Evolutionary conservation across 1,140 invertebrate species (phyloP).

Genomic region (Drosophila santomea): DNA sequence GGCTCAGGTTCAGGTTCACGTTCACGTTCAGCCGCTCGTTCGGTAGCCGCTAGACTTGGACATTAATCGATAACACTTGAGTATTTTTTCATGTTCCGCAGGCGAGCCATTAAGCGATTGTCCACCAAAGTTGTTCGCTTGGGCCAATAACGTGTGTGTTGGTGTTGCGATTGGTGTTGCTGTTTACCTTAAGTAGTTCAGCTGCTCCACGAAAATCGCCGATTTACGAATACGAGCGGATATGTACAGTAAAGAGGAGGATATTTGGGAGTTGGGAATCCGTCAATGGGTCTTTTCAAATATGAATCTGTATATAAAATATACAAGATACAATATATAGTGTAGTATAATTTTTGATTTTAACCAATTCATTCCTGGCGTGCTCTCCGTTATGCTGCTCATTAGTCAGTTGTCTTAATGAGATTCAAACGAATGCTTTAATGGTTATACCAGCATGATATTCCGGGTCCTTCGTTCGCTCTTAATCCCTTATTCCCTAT

Average conservation of each 20-base stretch:
- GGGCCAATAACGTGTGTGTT: slow-evolving; percentile 12
- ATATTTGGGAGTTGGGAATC: background rate
- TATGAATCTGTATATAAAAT: no score
- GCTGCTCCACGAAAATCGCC: slow-evolving; percentile 9
- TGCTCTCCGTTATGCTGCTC: background rate
- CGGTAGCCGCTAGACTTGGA: slow-evolving; percentile 84
- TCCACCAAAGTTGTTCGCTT: slow-evolving; percentile 64
- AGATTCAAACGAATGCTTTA: slow-evolving; percentile 72
- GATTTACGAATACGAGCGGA: background rate
- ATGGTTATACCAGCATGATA: slow-evolving; percentile 56
- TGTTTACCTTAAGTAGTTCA: slow-evolving; percentile 12
- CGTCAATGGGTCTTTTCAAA: background rate
- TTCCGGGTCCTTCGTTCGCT: background rate
- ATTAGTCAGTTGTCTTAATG: slow-evolving; percentile 53
- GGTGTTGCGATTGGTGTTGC: slow-evolving; percentile 39
- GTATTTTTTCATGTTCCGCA: slow-evolving; percentile 85
- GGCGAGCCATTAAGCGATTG: slow-evolving; percentile 85
- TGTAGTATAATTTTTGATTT: background rate
- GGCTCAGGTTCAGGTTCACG: slow-evolving; percentile 6
- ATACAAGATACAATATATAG: no score
- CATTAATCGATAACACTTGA: slow-evolving; percentile 85
- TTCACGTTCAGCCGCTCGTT: slow-evolving; percentile 69
- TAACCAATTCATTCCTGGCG: background rate
- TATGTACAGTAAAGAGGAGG: background rate
- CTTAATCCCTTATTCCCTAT: background rate